Evolutionary conservation across 2,888 invertebrate genomes (phyloP).

Genomic region (Colletes collaris): DNA sequence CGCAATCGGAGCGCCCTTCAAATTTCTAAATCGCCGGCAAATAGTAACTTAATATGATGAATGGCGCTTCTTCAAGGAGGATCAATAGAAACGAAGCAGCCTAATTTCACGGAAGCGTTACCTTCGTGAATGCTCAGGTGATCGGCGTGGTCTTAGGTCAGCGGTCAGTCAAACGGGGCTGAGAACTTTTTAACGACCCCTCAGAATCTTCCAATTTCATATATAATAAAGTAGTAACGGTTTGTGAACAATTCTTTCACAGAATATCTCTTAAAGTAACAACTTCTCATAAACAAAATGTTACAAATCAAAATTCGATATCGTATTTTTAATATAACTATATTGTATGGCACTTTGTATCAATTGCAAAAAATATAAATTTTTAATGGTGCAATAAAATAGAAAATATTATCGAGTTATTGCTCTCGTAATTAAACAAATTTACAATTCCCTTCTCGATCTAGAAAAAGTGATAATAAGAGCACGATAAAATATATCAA

Average conservation of each 20-base stretch:
- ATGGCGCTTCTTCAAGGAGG: slow-evolving; percentile 25
- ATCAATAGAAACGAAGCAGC: slow-evolving; percentile 48
- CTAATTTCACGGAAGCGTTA: slow-evolving; percentile 70
- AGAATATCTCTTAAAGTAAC: no score
- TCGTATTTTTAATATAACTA: no score
- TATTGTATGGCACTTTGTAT: no score
- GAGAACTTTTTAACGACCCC: not conserved
- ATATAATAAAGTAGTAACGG: slow-evolving; percentile 2
- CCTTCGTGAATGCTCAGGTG: slow-evolving; percentile 63
- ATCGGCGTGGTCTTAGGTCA: slow-evolving; percentile 37
- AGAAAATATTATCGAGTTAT: no score
- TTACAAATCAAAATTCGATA: no score
- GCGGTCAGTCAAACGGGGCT: slow-evolving; percentile 56
- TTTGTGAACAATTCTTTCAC: no score
- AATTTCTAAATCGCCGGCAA: slow-evolving; percentile 45
- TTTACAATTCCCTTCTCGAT: no score
- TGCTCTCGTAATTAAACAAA: no score
- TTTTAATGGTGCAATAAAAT: no score
- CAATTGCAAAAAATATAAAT: no score
- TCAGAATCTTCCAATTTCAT: not conserved
- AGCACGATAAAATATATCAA: not conserved
- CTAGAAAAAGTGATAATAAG: not conserved
- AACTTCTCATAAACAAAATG: no score
- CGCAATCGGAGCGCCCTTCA: slow-evolving; percentile 35
- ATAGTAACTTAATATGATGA: slow-evolving; percentile 65